A percentile compares a stretch with the other conserved stretches of the same genome.
phyloP scores from a whole-genome alignment of 2,113 vertebrate species.

The Nannobrachium achirus region DNA sequence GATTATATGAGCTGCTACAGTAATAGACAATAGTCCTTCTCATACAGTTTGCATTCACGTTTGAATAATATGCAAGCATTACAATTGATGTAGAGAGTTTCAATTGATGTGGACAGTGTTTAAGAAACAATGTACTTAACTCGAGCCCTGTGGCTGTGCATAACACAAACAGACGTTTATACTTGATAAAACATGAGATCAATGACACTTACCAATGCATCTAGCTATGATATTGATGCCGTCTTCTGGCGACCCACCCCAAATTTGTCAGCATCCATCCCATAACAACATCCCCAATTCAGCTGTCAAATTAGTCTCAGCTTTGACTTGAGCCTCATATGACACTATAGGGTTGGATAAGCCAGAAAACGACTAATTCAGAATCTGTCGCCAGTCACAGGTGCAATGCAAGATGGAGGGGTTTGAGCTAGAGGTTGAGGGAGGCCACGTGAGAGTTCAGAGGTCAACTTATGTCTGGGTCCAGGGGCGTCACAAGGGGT shows the following conservation, averaged over 20 bases:
- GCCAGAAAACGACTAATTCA: neutral
- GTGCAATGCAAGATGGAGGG: neutral
- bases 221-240: slow-evolving; percentile 4
- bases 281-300: neutral
- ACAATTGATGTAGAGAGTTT: neutral
- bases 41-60: neutral
- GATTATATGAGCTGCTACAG: neutral
- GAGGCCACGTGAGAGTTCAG: neutral
- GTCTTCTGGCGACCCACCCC: neutral
- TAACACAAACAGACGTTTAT: slow-evolving; percentile 1
- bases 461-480: neutral
- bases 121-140: slow-evolving; percentile 28
- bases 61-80: neutral
- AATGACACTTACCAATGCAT: slow-evolving; percentile 5
- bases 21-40: neutral
- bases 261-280: neutral
- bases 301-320: neutral
- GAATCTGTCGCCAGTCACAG: neutral
- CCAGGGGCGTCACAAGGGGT: too few relatives aligned
- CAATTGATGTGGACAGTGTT: neutral
- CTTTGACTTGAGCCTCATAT: neutral
- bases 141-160: too few relatives aligned
- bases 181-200: neutral
- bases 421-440: neutral
- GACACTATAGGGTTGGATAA: slow-evolving; percentile 8